Evolutionary conservation across 2,888 invertebrate species (phyloP), one percentile per base, ranked within the genome.

Genomic region (Dendrolimus pini): DNA sequence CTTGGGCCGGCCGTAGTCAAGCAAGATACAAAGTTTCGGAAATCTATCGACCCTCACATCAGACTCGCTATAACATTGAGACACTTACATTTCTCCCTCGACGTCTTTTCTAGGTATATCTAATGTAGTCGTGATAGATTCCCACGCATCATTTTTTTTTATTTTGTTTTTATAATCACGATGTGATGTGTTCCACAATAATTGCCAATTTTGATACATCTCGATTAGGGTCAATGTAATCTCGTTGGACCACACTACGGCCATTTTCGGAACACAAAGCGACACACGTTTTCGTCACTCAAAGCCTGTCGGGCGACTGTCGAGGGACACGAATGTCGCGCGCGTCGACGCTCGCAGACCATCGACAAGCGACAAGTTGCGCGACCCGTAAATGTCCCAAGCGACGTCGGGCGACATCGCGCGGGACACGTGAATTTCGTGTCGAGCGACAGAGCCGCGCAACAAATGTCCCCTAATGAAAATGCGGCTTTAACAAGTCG

Each of bases 21-120:
- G 59, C 62, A 60, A 61, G 59, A 60, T 58, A 62, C 62, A 56
- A 59, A 58, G 53, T 59, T 59, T 58, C 61, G 61, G 55, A 59
- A 59, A 56, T 42, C 60, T 58, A 58, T 60, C 54, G 53, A 56
- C 53, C 60, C n/a, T n/a, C n/a, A n/a, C n/a, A n/a, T n/a, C n/a
- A n/a, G n/a, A n/a, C n/a, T n/a, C n/a, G n/a, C n/a, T 54, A 55
- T 60, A 56, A 58, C 60, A 55, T 53, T 58, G 55, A 58, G 55
- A 55, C 55, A 58, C 58, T 58, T 62, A 60, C 9, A 62, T 56
- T 56, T 63, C 60, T 9, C 30, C 55, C 55, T 64, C 64, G 53
- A 59, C 53, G 9, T 62, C 59, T 55, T 59, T 59, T 56, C 58
- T 58, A 41, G 64, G 52, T 54, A 60, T 54, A 18, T 59, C 12